Evolutionary conservation across 2,797 vertebrate species (phyloP).

Genomic region (Acridotheres tristis): DNA sequence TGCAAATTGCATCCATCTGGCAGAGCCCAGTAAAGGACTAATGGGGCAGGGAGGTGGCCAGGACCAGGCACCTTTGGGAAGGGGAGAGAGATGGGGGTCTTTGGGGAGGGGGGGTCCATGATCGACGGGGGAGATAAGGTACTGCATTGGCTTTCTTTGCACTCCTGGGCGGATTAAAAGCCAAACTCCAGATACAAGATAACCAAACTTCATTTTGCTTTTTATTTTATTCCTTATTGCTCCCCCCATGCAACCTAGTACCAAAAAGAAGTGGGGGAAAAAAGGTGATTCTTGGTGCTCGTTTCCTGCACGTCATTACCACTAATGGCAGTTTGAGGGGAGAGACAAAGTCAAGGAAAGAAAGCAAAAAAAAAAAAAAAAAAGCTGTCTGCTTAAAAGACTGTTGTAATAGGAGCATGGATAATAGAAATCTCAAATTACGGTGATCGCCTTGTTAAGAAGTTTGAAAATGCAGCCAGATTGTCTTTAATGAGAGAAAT

Average conservation of each 20-base stretch:
- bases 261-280: neutral
- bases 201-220: constrained; percentile 80
- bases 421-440: constrained; percentile 82
- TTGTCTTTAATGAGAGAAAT: constrained; percentile 81
- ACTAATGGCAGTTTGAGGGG: constrained; percentile 82
- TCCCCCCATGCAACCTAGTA: constrained; percentile 48
- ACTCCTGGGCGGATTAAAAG: constrained; percentile 77
- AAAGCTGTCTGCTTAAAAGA: constrained; percentile 61
- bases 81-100: constrained; percentile 37
- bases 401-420: constrained; percentile 75
- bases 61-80: constrained; percentile 58
- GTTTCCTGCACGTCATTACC: constrained; percentile 85
- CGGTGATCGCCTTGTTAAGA: constrained; percentile 77
- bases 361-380: constrained; percentile 42
- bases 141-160: constrained; percentile 77
- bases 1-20: constrained; percentile 85
- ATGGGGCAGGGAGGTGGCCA: constrained; percentile 70
- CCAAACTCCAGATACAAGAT: constrained; percentile 80
- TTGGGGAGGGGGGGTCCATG: constrained; percentile 16
- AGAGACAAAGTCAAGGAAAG: constrained; percentile 81
- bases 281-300: constrained; percentile 12
- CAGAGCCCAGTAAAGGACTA: constrained; percentile 76
- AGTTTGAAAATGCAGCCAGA: constrained; percentile 74
- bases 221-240: constrained; percentile 73
- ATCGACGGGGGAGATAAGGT: constrained; percentile 76